phyloP scores from a whole-genome alignment of 2,797 vertebrate species.

The Artibeus jamaicensis region DNA sequence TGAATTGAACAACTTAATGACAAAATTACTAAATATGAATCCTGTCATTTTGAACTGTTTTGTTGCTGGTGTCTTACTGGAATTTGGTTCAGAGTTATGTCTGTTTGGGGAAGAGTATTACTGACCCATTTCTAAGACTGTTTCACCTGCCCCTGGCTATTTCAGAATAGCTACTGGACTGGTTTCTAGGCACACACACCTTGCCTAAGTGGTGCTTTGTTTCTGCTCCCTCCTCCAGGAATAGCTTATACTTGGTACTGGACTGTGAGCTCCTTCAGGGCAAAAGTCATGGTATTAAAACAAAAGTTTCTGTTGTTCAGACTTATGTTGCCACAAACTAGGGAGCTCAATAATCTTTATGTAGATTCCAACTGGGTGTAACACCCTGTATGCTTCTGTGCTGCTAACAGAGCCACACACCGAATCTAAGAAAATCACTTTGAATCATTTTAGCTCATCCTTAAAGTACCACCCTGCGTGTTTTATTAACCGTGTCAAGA shows the following conservation, averaged over 20 bases:
- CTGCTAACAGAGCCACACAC: neutral
- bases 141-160: neutral
- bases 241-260: neutral
- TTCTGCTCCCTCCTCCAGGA: neutral
- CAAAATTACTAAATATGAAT: neutral
- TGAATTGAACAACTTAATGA: slow-evolving; percentile 28
- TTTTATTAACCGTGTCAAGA: neutral
- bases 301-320: neutral
- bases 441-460: neutral
- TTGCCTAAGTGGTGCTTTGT: neutral
- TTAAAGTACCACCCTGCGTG: neutral
- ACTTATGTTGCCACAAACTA: neutral
- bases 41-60: neutral
- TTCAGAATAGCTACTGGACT: neutral
- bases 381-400: neutral
- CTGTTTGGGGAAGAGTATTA: neutral
- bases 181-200: neutral
- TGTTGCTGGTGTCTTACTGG: neutral
- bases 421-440: neutral
- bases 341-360: neutral
- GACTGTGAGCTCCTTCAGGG: neutral
- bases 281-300: neutral
- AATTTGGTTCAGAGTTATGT: neutral
- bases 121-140: neutral
- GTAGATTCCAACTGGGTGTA: neutral